These are phyloP conservation scores for Limenitis camilla DNA, from an alignment of 2,888 invertebrate species.

Conservation along the genomic window DNA sequence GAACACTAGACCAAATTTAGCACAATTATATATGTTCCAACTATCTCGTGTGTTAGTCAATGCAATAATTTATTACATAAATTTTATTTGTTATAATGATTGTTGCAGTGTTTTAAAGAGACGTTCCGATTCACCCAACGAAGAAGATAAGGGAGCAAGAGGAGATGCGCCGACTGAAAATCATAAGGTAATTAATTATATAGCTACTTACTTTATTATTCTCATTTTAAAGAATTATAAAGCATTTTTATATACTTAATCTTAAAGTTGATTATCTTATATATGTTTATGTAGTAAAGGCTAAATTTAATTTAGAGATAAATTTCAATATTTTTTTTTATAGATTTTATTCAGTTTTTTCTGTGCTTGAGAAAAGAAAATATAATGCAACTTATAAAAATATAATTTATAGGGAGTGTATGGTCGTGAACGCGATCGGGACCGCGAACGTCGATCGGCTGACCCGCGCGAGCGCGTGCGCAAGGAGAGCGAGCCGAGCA, in stretches of 20 bases:
- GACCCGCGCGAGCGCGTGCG: constrained; percentile 85
- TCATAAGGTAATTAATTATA: constrained; percentile 72
- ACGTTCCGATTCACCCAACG: constrained; percentile 75
- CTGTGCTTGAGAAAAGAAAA: neutral
- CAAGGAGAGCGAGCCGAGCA: constrained; percentile 81
- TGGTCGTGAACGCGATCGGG: constrained; percentile 51
- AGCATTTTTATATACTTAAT: too few relatives aligned
- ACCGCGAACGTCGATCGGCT: constrained; percentile 66
- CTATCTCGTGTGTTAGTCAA: too few relatives aligned
- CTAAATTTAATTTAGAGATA: too few relatives aligned
- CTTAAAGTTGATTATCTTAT: too few relatives aligned
- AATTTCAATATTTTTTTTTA: too few relatives aligned
- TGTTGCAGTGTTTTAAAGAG: constrained; percentile 58
- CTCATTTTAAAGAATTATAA: too few relatives aligned
- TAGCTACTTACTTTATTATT: too few relatives aligned
- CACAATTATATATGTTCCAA: too few relatives aligned
- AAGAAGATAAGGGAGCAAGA: constrained; percentile 72
- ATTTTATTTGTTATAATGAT: neutral
- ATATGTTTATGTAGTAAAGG: too few relatives aligned
- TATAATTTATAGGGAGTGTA: constrained; percentile 44
- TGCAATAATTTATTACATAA: neutral
- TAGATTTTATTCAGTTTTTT: too few relatives aligned
- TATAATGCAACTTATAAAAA: too few relatives aligned
- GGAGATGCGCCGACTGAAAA: constrained; percentile 70
- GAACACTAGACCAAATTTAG: too few relatives aligned